Evolutionary conservation across 2,797 vertebrate genomes (phyloP), one percentile per base, ranked within the genome.

Genomic region (Falco concolor): DNA sequence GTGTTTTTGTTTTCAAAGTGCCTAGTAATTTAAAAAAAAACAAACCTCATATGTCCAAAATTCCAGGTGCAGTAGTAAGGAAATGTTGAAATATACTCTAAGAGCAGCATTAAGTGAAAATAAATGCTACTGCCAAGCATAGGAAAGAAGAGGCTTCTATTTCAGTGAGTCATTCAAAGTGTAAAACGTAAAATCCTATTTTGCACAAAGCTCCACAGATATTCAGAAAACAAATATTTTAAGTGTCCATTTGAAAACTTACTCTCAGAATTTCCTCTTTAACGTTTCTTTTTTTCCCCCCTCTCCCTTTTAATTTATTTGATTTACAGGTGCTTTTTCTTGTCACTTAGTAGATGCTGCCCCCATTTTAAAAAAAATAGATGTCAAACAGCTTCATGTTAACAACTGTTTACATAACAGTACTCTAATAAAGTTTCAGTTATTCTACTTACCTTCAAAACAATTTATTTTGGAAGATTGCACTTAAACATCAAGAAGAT

Each of bases 401-500:
- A 81, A 22, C 56, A 86, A 75, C 40, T 76, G 50, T 87, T 90
- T 77, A 90, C 10, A 27, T 38, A 94, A 91, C 57, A 81, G 34
- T 28, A 53, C 45, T 63, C 64, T 82, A 92, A 82, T 57, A 92
- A 90, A 90, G 27, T 34, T 82, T 73, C 50, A 47, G 64, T 75
- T 93, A 50, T 34, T 87, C 49, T 78, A 24, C 30, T 73, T 65
- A 79, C 21, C 25, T 83, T 82, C 67, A 91, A 85, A 89, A 42
- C 36, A 65, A 73, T 74, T 93, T 80, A 52, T 63, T 96, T 92
- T 83, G n/a, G 52, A 94, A 77, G 84, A 83, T 22, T 40, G 19
- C 36, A 85, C 49, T 77, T 87, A 44, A 87, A 74, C 28, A 77
- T 80, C 10, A 70, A 60, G 89, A 84, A 67, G 27, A 52, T 19